phyloP scores from a whole-genome alignment of 2,797 vertebrate genomes.

The Etheostoma nigrum region DNA sequence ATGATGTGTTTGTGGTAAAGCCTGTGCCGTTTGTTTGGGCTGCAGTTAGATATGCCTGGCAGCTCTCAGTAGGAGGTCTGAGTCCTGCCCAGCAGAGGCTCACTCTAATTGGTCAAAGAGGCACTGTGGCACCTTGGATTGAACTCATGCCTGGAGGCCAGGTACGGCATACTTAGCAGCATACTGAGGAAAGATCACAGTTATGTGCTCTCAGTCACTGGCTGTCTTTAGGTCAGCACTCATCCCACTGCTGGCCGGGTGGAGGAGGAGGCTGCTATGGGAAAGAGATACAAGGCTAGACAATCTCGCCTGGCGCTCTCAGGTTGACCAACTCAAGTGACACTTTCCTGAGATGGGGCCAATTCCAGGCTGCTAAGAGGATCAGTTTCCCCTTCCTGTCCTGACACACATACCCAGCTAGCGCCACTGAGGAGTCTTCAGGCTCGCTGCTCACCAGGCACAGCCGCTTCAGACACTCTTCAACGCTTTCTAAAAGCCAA shows the following conservation, averaged over 20 bases:
- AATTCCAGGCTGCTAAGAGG: conserved; percentile 79
- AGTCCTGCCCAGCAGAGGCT: conserved; percentile 64
- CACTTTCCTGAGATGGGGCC: conserved; percentile 77
- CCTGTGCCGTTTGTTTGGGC: conserved; percentile 63
- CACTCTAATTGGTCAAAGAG: conserved; percentile 69
- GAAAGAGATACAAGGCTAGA: conserved; percentile 61
- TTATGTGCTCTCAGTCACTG: conserved; percentile 29
- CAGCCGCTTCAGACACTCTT: conserved; percentile 37
- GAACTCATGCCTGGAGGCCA: conserved; percentile 57
- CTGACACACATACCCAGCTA: conserved; percentile 72
- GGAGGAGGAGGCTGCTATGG: conserved; percentile 16
- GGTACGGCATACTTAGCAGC: conserved; percentile 56
- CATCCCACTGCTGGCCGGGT: conserved; percentile 15
- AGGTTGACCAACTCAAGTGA: conserved; percentile 76
- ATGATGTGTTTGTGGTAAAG: conserved; percentile 69
- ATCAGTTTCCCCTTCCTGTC: conserved; percentile 78
- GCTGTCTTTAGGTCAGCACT: conserved; percentile 55
- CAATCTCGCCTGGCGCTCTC: conserved; percentile 61
- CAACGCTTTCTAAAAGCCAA: conserved; percentile 45
- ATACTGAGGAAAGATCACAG: conserved; percentile 54
- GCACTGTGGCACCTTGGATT: conserved; percentile 65
- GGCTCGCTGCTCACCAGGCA: conserved; percentile 42
- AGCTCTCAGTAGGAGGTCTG: conserved; percentile 67
- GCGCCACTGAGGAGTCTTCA: conserved; percentile 44
- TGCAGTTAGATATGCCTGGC: conserved; percentile 64